Evolutionary conservation across 2,113 vertebrate genomes (phyloP), one percentile per base, ranked within the genome.

Genomic region (Ammodytes dubius): DNA sequence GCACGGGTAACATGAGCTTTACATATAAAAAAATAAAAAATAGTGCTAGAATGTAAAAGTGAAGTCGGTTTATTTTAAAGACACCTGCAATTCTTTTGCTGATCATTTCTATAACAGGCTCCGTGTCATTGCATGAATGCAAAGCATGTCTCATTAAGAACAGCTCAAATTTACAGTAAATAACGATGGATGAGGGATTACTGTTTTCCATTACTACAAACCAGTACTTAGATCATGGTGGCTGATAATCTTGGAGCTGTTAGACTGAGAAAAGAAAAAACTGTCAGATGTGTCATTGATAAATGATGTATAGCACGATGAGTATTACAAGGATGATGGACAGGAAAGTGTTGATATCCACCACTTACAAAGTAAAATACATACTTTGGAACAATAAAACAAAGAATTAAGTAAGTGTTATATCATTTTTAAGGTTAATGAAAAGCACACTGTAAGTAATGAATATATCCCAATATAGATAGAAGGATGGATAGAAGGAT

Each of bases 91-190:
- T 64, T 54, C 46, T 53, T 68, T 35, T 47, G 66, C 63, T 88
- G 79, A 89, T 93, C 78, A 89, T 82, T 81, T 63, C 60, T 82
- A 71, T 83, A 63, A 79, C 81, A 77, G 87, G 74, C 72, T 77
- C 40, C 3, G 65, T 75, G 76, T 82, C 63, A 49, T 56, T 60
- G 63, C 72, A 53, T 47, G 65, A 72, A 83, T 86, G 84, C 64
- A 61, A 78, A 87, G 61, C 58, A 71, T 61, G 54, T 88, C 77
- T 89, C 81, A 81, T 91, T 90, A 91, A 64, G 19, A 71, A 74
- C 57, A 19, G 54, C 77, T 71, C 68, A 77, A 84, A 83, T 85
- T 87, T 75, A 27, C 27, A 27, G 27, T 27, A 84, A 73, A 86
- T 74, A 66, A 75, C 50, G 64, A 65, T 70, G 73, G 69, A 90